Percentiles rank a stretch among this genome's conserved stretches.
Evolutionary conservation across 2,888 invertebrate genomes (phyloP).

Genomic region (Synanthedon myopaeformis): DNA sequence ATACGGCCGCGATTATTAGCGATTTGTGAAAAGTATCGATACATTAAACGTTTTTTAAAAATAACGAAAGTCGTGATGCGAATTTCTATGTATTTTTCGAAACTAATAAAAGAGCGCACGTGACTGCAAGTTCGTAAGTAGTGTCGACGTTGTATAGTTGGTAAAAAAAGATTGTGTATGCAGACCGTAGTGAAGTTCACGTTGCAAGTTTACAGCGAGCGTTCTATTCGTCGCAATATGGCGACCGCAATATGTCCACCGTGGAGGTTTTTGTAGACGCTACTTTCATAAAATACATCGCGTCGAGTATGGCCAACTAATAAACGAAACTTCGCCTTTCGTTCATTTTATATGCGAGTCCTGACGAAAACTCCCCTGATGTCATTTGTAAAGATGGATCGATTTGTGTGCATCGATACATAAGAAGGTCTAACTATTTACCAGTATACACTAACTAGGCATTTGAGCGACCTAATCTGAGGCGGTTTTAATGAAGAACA

Average conservation of each 20-base stretch:
- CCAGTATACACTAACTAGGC: too few species aligned
- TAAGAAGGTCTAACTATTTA: too few species aligned
- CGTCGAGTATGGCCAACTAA: conserved; percentile 46
- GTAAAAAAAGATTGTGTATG: conserved; percentile 43
- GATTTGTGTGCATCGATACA: not conserved
- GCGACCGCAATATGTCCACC: conserved; percentile 56
- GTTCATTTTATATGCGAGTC: conserved; percentile 61
- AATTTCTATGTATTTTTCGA: conserved; percentile 14
- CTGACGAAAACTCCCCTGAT: conserved; percentile 33
- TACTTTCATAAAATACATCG: conserved; percentile 49
- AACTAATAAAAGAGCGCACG: conserved; percentile 36
- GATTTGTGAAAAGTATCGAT: not conserved
- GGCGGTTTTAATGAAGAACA: too few species aligned
- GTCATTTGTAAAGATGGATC: conserved; percentile 39
- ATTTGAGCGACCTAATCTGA: too few species aligned
- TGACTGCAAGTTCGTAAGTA: conserved; percentile 22
- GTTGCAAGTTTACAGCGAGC: conserved; percentile 54
- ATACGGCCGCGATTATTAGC: too few species aligned
- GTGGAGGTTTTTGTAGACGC: conserved; percentile 53
- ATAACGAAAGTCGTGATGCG: conserved; percentile 13
- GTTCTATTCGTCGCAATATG: conserved; percentile 38
- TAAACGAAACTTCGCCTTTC: conserved; percentile 58
- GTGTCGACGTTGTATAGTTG: conserved; percentile 14
- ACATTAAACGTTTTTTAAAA: conserved; percentile 11
- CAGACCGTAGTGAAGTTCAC: conserved; percentile 38